Evolutionary conservation across 2,888 invertebrate species (phyloP).

Genomic region (Acronicta psi): DNA sequence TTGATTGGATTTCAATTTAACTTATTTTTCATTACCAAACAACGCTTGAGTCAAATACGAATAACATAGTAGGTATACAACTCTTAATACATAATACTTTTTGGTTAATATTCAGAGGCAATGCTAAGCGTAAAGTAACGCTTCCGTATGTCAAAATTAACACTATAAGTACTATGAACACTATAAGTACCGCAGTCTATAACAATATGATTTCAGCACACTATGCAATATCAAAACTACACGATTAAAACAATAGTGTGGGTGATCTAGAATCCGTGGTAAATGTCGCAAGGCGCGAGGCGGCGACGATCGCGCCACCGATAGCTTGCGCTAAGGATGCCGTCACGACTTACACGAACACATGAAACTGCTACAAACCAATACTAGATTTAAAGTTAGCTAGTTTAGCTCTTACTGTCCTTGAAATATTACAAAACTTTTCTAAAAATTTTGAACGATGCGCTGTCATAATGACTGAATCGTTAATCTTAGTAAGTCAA

Average conservation of each 20-base stretch:
- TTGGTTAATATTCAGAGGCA: no score
- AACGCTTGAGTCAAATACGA: no score
- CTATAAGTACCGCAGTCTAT: background rate
- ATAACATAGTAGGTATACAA: no score
- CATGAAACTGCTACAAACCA: slow-evolving; percentile 28
- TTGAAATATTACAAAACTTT: background rate
- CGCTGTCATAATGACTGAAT: no score
- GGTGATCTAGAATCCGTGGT: slow-evolving; percentile 54
- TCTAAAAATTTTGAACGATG: no score
- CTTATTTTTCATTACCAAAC: no score
- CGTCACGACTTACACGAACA: slow-evolving; percentile 60
- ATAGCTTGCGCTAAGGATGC: slow-evolving; percentile 54
- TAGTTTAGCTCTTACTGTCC: background rate
- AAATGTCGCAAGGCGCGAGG: slow-evolving; percentile 48
- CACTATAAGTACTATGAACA: no score
- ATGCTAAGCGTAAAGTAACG: no score
- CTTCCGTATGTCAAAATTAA: no score
- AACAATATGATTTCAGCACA: slow-evolving; percentile 26
- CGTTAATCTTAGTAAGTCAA: no score
- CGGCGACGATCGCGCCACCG: slow-evolving; percentile 59
- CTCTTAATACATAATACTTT: no score
- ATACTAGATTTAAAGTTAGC: background rate
- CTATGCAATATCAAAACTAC: slow-evolving; percentile 35
- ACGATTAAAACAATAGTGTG: slow-evolving; percentile 46
- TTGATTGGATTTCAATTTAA: no score